phyloP scores from a whole-genome alignment of 2,113 vertebrate species.

The Mormoops blainvillei region DNA sequence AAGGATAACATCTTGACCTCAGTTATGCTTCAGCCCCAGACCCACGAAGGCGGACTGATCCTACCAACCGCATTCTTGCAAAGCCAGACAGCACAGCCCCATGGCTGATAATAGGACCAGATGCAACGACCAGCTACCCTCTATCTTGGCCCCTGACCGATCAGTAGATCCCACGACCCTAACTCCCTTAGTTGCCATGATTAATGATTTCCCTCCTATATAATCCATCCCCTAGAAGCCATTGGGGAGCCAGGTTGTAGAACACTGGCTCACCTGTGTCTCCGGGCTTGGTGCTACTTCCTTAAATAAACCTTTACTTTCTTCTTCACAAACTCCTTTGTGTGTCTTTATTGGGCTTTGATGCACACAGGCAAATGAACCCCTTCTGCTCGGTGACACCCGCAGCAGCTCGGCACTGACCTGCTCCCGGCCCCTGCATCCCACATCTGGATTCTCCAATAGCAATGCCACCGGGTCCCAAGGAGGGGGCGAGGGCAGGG shows the following conservation, averaged over 20 bases:
- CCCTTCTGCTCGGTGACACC: not conserved
- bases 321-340: not conserved
- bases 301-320: not conserved
- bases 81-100: not conserved
- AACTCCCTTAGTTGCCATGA: not conserved
- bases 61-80: not conserved
- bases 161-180: not conserved
- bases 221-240: not conserved
- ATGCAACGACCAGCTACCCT: not conserved
- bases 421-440: not conserved
- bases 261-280: not conserved
- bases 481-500: not conserved
- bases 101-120: not conserved
- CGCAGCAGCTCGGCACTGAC: not conserved
- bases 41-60: not conserved
- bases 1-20: not conserved
- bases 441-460: not conserved
- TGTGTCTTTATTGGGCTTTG: not conserved
- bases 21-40: not conserved
- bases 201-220: not conserved
- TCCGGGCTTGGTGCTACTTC: not conserved
- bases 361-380: not conserved
- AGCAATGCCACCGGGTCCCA: not conserved
- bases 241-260: not conserved
- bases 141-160: not conserved